Conservation (phyloP, 2,797 vertebrate species). For the Coregonus suidteri region DNA sequence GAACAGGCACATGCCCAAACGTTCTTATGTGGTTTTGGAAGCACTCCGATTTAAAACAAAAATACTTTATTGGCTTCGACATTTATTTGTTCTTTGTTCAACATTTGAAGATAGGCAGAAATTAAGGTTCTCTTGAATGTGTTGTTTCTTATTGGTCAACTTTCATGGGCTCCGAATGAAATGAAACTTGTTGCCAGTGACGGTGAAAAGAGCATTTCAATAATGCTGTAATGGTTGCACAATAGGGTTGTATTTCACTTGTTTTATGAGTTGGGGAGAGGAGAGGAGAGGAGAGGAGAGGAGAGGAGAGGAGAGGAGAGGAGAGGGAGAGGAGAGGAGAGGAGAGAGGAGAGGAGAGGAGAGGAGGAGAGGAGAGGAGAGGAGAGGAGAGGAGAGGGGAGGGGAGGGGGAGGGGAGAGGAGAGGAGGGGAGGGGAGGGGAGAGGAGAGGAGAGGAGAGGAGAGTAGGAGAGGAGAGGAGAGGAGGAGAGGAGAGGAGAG, state of each 20-base stretch:
- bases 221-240: conserved; percentile 65
- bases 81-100: conserved; percentile 22
- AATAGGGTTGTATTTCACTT: conserved; percentile 67
- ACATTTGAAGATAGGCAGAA: conserved; percentile 15
- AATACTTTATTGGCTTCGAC: conserved; percentile 37
- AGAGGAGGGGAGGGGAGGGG: too few species aligned
- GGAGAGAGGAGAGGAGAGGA: not conserved
- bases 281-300: not conserved
- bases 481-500: too few species aligned
- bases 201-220: conserved; percentile 43
- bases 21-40: conserved; percentile 41
- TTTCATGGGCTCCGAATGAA: conserved; percentile 40
- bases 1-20: conserved; percentile 27
- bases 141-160: conserved; percentile 45
- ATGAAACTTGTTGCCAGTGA: conserved; percentile 47
- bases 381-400: too few species aligned
- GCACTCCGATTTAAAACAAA: conserved; percentile 33
- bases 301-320: too few species aligned
- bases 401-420: too few species aligned
- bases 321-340: not conserved
- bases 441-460: too few species aligned
- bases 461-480: too few species aligned
- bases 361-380: too few species aligned
- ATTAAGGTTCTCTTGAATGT: conserved; percentile 46
- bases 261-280: conserved; percentile 55